phyloP scores from a whole-genome alignment of 2,797 vertebrate genomes.

The Callimico goeldii region DNA sequence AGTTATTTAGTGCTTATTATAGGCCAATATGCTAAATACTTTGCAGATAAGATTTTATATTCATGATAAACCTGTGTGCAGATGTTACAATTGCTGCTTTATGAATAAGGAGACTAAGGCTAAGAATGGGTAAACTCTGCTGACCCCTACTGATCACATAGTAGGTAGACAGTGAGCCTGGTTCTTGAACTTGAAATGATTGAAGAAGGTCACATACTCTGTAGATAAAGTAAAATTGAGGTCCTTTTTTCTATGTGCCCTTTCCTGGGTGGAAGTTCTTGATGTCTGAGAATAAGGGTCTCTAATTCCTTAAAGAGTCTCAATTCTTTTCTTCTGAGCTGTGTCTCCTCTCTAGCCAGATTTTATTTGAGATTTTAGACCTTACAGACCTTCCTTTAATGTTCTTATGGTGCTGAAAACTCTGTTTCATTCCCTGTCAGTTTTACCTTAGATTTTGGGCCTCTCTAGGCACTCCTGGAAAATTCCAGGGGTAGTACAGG shows the following conservation, averaged over 20 bases:
- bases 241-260: neutral
- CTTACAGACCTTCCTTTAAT: neutral
- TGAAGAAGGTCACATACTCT: neutral
- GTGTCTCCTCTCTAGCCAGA: neutral
- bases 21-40: neutral
- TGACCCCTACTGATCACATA: neutral
- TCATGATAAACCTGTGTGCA: neutral
- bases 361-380: conserved; percentile 3
- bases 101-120: neutral
- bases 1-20: neutral
- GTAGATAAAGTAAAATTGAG: neutral
- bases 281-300: neutral
- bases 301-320: conserved; percentile 9
- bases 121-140: neutral
- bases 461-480: neutral
- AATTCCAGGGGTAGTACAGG: neutral
- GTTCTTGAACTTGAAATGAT: neutral
- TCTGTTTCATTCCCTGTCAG: neutral
- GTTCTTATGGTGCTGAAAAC: neutral
- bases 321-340: neutral
- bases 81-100: neutral
- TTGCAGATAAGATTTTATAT: neutral
- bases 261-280: neutral
- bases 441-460: neutral
- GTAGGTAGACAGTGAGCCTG: neutral